Conservation (phyloP, 2,888 invertebrate genomes). For the Lacanobia wlatinum region DNA sequence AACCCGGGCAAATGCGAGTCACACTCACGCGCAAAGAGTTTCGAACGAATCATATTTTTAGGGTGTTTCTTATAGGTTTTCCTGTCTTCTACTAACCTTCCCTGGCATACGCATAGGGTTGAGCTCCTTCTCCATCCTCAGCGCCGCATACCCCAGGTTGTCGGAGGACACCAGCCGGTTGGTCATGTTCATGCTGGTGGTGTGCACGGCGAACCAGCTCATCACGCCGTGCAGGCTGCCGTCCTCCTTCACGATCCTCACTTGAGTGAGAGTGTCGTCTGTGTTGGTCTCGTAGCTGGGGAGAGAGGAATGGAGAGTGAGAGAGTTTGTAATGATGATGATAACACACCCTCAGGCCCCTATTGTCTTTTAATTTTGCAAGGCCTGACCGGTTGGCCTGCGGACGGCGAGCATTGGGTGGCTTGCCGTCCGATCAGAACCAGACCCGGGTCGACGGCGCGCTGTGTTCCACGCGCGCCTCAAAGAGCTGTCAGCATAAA, state of each 20-base stretch:
- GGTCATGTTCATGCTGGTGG: constrained; percentile 96
- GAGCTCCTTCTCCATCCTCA: constrained; percentile 93
- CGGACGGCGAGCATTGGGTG: no score
- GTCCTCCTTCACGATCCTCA: constrained; percentile 92
- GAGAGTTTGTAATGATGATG: not conserved
- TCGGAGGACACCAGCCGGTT: constrained; percentile 95
- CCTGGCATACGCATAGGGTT: constrained; percentile 90
- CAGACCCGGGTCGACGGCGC: no score
- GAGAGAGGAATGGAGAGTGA: not conserved
- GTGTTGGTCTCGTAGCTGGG: constrained; percentile 92
- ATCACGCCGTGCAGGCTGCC: constrained; percentile 93
- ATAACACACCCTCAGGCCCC: no score
- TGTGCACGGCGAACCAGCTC: constrained; percentile 96
- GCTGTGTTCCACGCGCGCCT: no score
- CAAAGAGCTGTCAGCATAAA: no score
- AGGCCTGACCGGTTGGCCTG: no score
- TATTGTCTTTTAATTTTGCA: no score
- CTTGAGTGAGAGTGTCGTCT: constrained; percentile 93
- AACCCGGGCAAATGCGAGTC: no score
- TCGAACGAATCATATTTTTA: no score
- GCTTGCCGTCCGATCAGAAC: no score
- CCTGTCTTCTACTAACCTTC: constrained; percentile 72
- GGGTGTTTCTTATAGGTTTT: no score
- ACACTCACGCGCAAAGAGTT: no score
- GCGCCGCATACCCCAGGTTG: constrained; percentile 95